phyloP scores from a whole-genome alignment of 2,888 invertebrate genomes.

The Oxystoma pomonae region DNA sequence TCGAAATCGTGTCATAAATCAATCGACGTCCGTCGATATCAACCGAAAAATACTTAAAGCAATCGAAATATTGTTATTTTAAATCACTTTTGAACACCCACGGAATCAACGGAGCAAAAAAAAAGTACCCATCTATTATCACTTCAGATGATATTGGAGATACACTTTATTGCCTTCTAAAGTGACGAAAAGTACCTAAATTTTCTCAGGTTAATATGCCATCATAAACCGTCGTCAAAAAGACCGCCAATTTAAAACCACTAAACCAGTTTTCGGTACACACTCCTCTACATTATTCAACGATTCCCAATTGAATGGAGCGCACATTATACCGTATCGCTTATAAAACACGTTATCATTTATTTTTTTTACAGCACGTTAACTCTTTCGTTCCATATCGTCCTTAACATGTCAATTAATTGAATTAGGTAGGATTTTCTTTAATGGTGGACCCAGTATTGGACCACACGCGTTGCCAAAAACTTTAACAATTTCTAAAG shows the following conservation, averaged over 20 bases:
- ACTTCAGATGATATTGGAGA: too few relatives aligned
- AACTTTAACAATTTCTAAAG: conserved; percentile 25
- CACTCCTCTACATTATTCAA: neutral
- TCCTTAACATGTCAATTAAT: conserved; percentile 19
- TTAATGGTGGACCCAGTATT: conserved; percentile 21
- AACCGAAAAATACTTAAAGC: too few relatives aligned
- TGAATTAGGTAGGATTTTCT: neutral
- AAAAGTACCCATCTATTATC: too few relatives aligned
- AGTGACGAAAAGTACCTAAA: neutral
- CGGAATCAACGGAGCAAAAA: too few relatives aligned
- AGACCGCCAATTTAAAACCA: conserved; percentile 1
- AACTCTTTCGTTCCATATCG: conserved; percentile 14
- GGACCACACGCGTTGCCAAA: conserved; percentile 34
- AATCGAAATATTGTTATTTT: too few relatives aligned
- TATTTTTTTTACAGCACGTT: neutral
- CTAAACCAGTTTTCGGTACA: conserved; percentile 1
- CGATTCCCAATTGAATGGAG: neutral
- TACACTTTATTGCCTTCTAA: neutral
- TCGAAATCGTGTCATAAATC: too few relatives aligned
- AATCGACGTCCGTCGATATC: too few relatives aligned
- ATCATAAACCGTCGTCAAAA: neutral
- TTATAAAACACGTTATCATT: neutral
- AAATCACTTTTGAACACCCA: too few relatives aligned
- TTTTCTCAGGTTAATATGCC: neutral
- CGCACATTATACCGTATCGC: conserved; percentile 1